phyloP scores from a whole-genome alignment of 2,888 invertebrate genomes.

The Boloria euphrosyne region DNA sequence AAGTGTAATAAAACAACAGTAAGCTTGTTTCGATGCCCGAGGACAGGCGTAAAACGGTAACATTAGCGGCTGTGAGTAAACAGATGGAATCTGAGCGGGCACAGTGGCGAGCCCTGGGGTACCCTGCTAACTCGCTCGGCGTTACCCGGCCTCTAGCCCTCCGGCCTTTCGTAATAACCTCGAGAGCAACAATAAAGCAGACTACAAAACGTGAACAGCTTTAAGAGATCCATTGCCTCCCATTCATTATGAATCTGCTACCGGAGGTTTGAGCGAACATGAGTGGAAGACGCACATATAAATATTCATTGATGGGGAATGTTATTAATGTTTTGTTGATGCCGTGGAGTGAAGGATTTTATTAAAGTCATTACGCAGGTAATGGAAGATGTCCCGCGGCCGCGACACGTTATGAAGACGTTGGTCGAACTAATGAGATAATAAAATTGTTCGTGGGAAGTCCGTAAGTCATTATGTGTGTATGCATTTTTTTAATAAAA shows the following conservation, averaged over 20 bases:
- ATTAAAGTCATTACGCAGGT: constrained; percentile 68
- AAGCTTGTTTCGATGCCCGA: constrained; percentile 49
- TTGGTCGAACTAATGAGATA: constrained; percentile 75
- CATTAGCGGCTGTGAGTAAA: constrained; percentile 45
- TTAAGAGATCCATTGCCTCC: constrained; percentile 46
- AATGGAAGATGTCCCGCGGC: constrained; percentile 74
- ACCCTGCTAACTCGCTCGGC: constrained; percentile 46
- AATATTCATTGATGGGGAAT: neutral
- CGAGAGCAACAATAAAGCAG: neutral
- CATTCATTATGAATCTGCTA: neutral
- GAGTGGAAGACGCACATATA: constrained; percentile 46
- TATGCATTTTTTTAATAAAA: constrained; percentile 35
- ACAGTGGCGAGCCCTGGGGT: constrained; percentile 67
- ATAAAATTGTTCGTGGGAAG: constrained; percentile 68
- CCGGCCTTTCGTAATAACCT: constrained; percentile 59
- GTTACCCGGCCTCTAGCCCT: constrained; percentile 48
- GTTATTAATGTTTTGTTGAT: constrained; percentile 38
- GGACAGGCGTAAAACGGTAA: constrained; percentile 47
- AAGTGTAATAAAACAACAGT: constrained; percentile 38
- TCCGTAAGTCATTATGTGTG: constrained; percentile 40
- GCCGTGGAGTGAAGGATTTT: constrained; percentile 60
- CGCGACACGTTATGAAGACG: constrained; percentile 75
- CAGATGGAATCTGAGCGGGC: constrained; percentile 56
- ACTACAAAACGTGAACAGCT: constrained; percentile 1
- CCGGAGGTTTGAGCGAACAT: constrained; percentile 24